A percentile compares a stretch with the other conserved stretches of the same genome.
These are phyloP conservation scores for Gymnocypris eckloni DNA, from an alignment of 2,797 vertebrate genomes.

Conservation along the genomic window DNA sequence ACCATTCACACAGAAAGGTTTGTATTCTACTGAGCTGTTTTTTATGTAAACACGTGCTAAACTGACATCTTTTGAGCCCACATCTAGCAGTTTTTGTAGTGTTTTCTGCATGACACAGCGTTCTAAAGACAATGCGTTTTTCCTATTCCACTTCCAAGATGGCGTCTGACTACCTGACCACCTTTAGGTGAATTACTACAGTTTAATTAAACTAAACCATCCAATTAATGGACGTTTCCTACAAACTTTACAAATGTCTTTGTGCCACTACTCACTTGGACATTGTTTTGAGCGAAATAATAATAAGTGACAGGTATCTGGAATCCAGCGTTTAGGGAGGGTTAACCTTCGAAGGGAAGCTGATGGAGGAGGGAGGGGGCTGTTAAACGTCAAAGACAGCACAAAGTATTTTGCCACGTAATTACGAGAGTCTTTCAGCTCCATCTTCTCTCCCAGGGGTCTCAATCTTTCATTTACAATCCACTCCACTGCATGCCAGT, in stretches of 20 bases:
- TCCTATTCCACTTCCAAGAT: neutral
- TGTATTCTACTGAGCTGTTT: neutral
- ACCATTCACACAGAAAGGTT: neutral
- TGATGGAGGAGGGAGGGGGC: constrained; percentile 70
- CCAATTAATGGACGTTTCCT: neutral
- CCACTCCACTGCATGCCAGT: constrained; percentile 75
- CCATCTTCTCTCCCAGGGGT: constrained; percentile 79
- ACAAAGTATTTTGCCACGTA: constrained; percentile 85
- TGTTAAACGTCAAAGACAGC: constrained; percentile 85
- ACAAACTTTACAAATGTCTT: neutral
- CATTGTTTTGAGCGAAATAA: constrained; percentile 5
- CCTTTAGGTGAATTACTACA: neutral
- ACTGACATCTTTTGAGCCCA: neutral
- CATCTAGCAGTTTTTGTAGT: neutral
- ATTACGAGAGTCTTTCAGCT: constrained; percentile 84
- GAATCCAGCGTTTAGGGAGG: constrained; percentile 62
- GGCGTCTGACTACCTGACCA: neutral
- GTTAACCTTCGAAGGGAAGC: constrained; percentile 61
- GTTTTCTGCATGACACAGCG: neutral
- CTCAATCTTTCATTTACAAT: constrained; percentile 77
- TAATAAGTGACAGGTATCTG: constrained; percentile 62
- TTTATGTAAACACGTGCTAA: neutral
- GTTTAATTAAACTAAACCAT: neutral
- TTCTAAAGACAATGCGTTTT: neutral
- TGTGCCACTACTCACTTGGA: neutral